phyloP scores from a whole-genome alignment of 2,797 vertebrate genomes.

The Megaceryle alcyon region DNA sequence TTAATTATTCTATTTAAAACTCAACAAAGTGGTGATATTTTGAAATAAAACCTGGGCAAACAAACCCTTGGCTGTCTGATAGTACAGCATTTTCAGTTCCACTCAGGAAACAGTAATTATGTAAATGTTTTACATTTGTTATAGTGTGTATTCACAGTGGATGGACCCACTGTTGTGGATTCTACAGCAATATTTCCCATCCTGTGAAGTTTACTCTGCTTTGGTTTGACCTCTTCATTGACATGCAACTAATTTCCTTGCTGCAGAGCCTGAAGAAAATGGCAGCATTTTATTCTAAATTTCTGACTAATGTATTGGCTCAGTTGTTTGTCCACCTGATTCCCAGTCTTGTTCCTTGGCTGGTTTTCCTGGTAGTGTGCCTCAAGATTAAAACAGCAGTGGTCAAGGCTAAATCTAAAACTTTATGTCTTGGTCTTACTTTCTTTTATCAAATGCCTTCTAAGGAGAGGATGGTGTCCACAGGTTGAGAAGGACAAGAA shows the following conservation, averaged over 20 bases:
- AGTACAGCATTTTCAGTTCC: neutral
- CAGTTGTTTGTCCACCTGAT: neutral
- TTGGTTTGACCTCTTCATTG: neutral
- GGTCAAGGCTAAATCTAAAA: neutral
- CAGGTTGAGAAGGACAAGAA: neutral
- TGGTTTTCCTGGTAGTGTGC: neutral
- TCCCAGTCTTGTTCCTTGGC: neutral
- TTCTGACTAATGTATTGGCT: neutral
- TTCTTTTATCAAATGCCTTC: neutral
- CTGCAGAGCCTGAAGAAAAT: neutral
- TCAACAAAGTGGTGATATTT: neutral
- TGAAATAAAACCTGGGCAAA: neutral
- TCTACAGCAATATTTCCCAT: neutral
- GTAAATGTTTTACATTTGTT: neutral
- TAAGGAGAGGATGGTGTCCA: neutral
- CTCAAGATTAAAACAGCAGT: neutral
- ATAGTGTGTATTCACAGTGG: neutral
- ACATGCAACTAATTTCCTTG: neutral
- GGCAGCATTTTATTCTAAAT: neutral
- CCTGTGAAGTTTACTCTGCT: neutral
- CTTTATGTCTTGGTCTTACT: neutral
- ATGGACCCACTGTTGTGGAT: neutral
- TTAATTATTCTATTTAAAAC: constrained; percentile 1
- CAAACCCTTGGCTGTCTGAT: neutral
- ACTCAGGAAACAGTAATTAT: neutral